Evolutionary conservation across 1,140 invertebrate species (phyloP), one percentile per base, ranked within the genome.

Genomic region (Megathymus violae): DNA sequence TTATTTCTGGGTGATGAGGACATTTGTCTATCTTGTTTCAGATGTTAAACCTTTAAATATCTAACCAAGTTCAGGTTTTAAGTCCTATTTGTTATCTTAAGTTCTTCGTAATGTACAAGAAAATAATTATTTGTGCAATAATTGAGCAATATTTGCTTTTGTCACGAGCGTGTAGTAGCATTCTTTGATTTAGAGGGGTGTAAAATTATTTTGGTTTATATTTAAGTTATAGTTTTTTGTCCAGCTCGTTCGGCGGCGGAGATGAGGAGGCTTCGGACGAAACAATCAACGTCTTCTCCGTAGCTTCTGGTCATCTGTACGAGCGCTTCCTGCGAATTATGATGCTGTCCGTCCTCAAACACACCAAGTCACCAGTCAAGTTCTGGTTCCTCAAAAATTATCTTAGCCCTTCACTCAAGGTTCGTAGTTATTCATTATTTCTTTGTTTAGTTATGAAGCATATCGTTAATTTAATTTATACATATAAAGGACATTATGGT

Each of bases 361-460:
- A 99, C 76, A 99, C 99, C 0, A 97, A 99, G 62, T 97, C 96
- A 1, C 97, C 98, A 1, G 99, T 99, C 0, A 99, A 99, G 85
- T 99, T 99, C 92, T 99, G 99, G 99, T 99, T 99, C 78, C 91
- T 99, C 15, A 99, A 99, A 88, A 99, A 99, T 92, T 99, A 99
- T 90, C 92, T 99, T 0, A 99, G 98, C 3, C 99, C 98, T 9
- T 97, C 97, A 38, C 94, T 99, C 58, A 99, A 98, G 93, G 96
- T 97, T 91, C 87, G 7, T 48, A 25, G 11, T 19, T 7, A 11
- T 11, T 13, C 11, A n/a, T n/a, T n/a, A n/a, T n/a, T n/a, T n/a
- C n/a, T n/a, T n/a, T n/a, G n/a, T n/a, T n/a, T n/a, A n/a, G n/a
- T n/a, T n/a, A n/a, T n/a, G n/a, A n/a, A n/a, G n/a, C n/a, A n/a